Base-by-base conservation (phyloP, 2,113 vertebrate genomes). In the Oreamnos americanus region DNA sequence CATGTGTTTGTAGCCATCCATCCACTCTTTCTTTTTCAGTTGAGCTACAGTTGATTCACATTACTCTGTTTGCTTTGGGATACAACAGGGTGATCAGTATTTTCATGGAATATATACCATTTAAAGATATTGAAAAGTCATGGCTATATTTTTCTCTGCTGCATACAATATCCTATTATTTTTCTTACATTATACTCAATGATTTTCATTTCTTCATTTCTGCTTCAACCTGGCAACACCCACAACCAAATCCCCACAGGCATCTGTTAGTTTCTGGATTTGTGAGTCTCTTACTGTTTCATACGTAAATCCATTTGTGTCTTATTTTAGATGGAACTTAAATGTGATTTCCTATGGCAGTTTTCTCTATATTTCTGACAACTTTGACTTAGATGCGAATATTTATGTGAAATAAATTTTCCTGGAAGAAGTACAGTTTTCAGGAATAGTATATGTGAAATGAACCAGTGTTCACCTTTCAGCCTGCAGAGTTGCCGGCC, bases 401-500 rank as follows among this genome's bases (percentile, higher is more conserved):
- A 74, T 58, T 58, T 58, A 58, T 58, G 57, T 1, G 4, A 58
- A 26, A 39, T 74, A 74, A 39, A 6, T 23, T 39, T 74, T 39
- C n/a, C 10, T 74, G n/a, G 19, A 74, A 71, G 67, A 74, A 74
- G n/a, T 39, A 74, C n/a, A 74, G n/a, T 74, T 74, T 74, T 74
- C 19, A 74, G 67, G 67, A 74, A 74, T 39, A 74, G 67, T 74
- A 23, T 23, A 39, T 23, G 19, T 23, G 67, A 74, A 74, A 74
- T 74, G 67, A 74, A 39, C n/a, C 10, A 39, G 1, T 74, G 19
- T 39, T 74, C 19, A 39, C 67, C 19, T 39, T 74, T 74, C 67
- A 74, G 67, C 67, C n/a, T 0, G 1, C 67, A 74, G n/a, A 71
- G 19, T 13, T 74, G 67, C 19, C 0, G 0, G 5, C n/a, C 67